Evolutionary conservation across 1,140 invertebrate genomes (phyloP).

Genomic region (Sitobion miscanthi): DNA sequence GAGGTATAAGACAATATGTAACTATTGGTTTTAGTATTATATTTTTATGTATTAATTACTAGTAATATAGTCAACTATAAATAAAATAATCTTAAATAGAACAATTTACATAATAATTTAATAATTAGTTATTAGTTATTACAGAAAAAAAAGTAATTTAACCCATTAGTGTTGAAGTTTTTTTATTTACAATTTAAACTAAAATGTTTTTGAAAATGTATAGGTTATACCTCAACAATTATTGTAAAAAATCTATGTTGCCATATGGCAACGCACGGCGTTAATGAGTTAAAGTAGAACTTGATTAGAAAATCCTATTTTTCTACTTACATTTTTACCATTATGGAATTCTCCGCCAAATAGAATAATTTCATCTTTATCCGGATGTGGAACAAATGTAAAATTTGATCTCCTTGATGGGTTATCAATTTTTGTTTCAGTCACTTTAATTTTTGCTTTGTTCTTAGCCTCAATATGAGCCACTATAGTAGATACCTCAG

Average conservation of each 20-base stretch:
- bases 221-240: too few relatives aligned
- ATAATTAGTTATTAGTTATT: not conserved
- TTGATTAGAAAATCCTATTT: not conserved
- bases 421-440: slow-evolving; percentile 73
- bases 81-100: not conserved
- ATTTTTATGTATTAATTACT: too few relatives aligned
- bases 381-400: slow-evolving; percentile 79
- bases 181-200: too few relatives aligned
- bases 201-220: too few relatives aligned
- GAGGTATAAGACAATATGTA: too few relatives aligned
- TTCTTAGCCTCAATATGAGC: slow-evolving; percentile 83
- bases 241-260: too few relatives aligned
- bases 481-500: slow-evolving; percentile 84
- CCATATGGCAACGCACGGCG: too few relatives aligned
- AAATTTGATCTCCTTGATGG: slow-evolving; percentile 82
- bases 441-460: slow-evolving; percentile 71
- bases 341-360: slow-evolving; percentile 93
- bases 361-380: slow-evolving; percentile 87
- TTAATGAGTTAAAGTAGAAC: not conserved
- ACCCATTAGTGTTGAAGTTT: too few relatives aligned
- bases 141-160: not conserved
- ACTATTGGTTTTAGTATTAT: too few relatives aligned
- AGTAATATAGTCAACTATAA: not conserved
- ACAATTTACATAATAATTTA: not conserved
- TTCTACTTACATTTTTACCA: slow-evolving; percentile 76